Evolutionary conservation across 2,113 vertebrate species (phyloP).

Genomic region (Myocastor coypus): DNA sequence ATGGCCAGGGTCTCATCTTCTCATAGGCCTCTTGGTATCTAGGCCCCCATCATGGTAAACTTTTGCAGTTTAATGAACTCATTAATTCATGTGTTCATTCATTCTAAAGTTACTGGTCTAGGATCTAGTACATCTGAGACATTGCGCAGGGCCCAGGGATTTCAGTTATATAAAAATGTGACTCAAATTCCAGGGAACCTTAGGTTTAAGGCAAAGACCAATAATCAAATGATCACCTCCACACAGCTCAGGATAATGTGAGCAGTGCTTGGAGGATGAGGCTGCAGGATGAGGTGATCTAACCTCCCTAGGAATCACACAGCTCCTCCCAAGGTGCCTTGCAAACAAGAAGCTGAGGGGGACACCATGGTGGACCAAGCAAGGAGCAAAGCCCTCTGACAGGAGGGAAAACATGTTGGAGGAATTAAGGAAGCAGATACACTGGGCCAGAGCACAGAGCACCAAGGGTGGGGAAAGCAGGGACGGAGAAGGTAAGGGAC

Average conservation of each 20-base stretch:
- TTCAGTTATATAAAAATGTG: not conserved
- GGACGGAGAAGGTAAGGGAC: not conserved
- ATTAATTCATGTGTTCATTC: not conserved
- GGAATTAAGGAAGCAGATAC: not conserved
- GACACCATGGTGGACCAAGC: not conserved
- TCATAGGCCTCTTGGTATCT: not conserved
- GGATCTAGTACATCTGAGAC: not conserved
- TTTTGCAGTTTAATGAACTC: not conserved
- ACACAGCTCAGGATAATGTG: fast-evolving
- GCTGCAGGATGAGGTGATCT: not conserved
- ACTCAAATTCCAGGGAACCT: not conserved
- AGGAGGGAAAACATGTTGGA: not conserved
- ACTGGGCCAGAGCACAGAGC: not conserved
- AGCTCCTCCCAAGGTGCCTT: not conserved
- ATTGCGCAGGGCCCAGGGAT: too few species aligned
- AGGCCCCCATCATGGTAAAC: not conserved
- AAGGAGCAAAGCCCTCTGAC: fast-evolving
- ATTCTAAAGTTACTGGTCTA: not conserved
- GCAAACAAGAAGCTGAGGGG: not conserved
- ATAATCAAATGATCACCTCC: not conserved
- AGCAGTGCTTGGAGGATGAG: not conserved
- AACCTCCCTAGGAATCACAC: not conserved
- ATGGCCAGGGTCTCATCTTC: not conserved
- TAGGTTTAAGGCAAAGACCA: not conserved
- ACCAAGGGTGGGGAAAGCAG: not conserved